Evolutionary conservation across 1,140 invertebrate genomes (phyloP).

Genomic region (Atopsyche davidsoni): DNA sequence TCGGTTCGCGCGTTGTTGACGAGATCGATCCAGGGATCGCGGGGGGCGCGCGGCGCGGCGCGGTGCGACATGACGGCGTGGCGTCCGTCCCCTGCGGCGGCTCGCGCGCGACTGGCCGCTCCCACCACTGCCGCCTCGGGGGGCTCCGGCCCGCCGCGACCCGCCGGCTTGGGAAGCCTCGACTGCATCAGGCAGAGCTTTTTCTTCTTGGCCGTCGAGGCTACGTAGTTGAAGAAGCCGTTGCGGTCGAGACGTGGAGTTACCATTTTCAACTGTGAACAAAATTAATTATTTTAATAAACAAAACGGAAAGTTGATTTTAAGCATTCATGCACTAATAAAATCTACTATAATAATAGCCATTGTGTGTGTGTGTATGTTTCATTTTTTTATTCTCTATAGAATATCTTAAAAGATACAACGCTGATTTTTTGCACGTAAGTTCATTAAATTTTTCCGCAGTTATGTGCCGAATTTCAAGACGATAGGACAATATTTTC

Average conservation of each 20-base stretch:
- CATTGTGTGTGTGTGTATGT: too few relatives aligned
- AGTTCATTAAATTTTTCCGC: too few relatives aligned
- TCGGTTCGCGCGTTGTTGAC: conserved; percentile 4
- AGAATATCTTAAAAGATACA: too few relatives aligned
- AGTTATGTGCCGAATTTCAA: too few relatives aligned
- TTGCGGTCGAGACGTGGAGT: conserved; percentile 46
- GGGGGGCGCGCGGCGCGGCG: conserved; percentile 14
- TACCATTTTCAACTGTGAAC: conserved; percentile 44
- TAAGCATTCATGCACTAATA: too few relatives aligned
- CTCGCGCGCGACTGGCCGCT: conserved; percentile 33
- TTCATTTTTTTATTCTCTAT: too few relatives aligned
- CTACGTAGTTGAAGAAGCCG: conserved; percentile 46
- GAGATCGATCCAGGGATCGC: conserved; percentile 22
- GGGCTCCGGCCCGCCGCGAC: conserved; percentile 30
- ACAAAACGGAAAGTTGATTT: background rate
- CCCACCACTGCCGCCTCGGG: conserved; percentile 31
- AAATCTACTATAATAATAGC: too few relatives aligned
- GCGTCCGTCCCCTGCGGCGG: conserved; percentile 34
- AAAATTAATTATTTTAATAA: conserved; percentile 2
- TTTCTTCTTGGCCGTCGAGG: conserved; percentile 47
- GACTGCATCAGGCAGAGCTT: conserved; percentile 47
- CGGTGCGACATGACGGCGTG: conserved; percentile 26
- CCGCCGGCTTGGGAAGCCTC: conserved; percentile 35
- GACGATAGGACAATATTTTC: too few relatives aligned
- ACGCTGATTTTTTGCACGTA: too few relatives aligned